Conservation (phyloP, 2,888 invertebrate species). For the Trypoxylon attenuatum region DNA sequence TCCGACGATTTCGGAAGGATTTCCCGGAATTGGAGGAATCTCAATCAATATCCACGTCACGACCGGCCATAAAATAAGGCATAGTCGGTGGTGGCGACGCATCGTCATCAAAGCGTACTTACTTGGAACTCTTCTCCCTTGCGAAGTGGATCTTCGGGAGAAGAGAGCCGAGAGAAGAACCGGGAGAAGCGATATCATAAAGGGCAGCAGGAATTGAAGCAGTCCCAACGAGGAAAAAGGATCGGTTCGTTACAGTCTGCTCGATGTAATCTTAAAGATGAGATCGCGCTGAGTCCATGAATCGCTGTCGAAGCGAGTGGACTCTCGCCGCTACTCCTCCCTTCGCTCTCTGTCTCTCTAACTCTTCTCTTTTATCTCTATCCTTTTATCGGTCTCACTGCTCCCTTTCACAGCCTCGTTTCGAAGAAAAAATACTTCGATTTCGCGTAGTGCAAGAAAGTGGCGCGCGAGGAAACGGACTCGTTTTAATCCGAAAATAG, state of each 20-base stretch:
- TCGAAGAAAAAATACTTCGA: constrained; percentile 15
- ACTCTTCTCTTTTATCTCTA: constrained; percentile 29
- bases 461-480: too few relatives aligned
- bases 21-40: constrained; percentile 37
- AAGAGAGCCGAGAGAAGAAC: constrained; percentile 15
- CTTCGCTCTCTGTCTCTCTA: neutral
- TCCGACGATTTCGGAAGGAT: constrained; percentile 31
- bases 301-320: constrained; percentile 48
- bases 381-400: constrained; percentile 7
- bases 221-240: constrained; percentile 50
- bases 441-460: constrained; percentile 27
- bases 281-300: constrained; percentile 64
- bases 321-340: constrained; percentile 16
- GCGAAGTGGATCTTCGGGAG: neutral
- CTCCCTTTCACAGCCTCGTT: neutral
- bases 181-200: constrained; percentile 57
- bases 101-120: constrained; percentile 61
- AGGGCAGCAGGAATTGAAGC: constrained; percentile 58
- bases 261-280: constrained; percentile 62
- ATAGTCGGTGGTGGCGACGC: constrained; percentile 56
- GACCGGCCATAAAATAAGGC: constrained; percentile 58
- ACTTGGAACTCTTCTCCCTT: constrained; percentile 47
- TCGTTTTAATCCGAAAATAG: too few relatives aligned
- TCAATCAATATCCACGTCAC: constrained; percentile 59
- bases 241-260: constrained; percentile 54